phyloP scores from a whole-genome alignment of 2,888 invertebrate genomes.

The Cepaea hortensis region DNA sequence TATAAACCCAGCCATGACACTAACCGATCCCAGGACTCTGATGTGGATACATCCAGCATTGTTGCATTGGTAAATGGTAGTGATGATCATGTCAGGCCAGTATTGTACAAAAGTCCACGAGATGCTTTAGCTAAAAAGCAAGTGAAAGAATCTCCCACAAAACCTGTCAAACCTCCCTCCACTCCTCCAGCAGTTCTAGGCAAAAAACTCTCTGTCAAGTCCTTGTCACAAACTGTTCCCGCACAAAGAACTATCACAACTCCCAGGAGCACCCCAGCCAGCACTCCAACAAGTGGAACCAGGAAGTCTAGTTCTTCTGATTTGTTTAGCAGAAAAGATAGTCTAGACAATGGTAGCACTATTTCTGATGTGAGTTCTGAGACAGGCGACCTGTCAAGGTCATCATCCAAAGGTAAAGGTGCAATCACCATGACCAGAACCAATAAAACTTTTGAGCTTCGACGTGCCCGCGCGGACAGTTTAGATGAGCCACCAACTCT shows the following conservation, averaged over 20 bases:
- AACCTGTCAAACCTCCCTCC: background rate
- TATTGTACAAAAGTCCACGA: slow-evolving; percentile 65
- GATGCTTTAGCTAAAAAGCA: slow-evolving; percentile 54
- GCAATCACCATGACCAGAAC: slow-evolving; percentile 73
- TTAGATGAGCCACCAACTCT: slow-evolving; percentile 54
- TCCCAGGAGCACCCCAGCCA: background rate
- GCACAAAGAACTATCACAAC: background rate
- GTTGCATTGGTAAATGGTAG: slow-evolving; percentile 68
- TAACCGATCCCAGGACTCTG: slow-evolving; percentile 54
- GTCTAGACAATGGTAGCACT: slow-evolving; percentile 57
- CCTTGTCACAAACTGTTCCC: slow-evolving; percentile 22
- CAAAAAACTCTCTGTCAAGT: slow-evolving; percentile 8
- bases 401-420: slow-evolving; percentile 67
- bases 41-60: slow-evolving; percentile 65
- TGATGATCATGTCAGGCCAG: slow-evolving; percentile 65
- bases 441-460: slow-evolving; percentile 84
- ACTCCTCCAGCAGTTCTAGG: slow-evolving; percentile 6
- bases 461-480: slow-evolving; percentile 79
- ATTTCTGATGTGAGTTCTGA: slow-evolving; percentile 74
- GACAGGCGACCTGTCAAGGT: slow-evolving; percentile 49
- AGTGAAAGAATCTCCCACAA: background rate
- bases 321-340: slow-evolving; percentile 60
- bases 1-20: slow-evolving; percentile 28
- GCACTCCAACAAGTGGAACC: background rate
- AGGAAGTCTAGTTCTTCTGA: slow-evolving; percentile 61